Evolutionary conservation across 2,797 vertebrate species (phyloP).

Genomic region (Novumbra hubbsi): DNA sequence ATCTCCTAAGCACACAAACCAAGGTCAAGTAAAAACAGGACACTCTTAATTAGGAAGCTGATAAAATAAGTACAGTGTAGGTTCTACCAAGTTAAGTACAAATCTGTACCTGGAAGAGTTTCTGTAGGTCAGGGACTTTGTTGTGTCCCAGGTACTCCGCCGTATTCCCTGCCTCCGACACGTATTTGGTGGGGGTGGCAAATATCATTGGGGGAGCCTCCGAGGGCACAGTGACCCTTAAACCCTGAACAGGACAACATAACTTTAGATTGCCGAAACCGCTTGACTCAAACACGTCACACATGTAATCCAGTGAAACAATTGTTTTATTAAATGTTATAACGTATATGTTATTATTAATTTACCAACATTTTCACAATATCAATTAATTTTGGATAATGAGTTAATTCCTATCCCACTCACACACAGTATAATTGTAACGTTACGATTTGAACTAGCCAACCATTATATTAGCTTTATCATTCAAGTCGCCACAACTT

Average conservation of each 20-base stretch:
- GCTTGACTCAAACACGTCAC: not conserved
- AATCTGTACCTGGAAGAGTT: slow-evolving; percentile 81
- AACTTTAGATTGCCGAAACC: not conserved
- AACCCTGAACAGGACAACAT: slow-evolving; percentile 64
- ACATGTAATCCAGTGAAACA: too few relatives aligned
- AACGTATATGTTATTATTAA: too few relatives aligned
- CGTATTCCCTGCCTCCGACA: slow-evolving; percentile 55
- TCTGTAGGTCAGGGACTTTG: slow-evolving; percentile 83
- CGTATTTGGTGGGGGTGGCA: slow-evolving; percentile 76
- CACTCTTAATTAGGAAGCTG: not conserved
- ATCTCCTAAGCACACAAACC: not conserved
- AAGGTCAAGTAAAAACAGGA: not conserved
- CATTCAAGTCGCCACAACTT: too few relatives aligned
- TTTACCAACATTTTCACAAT: too few relatives aligned
- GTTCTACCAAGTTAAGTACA: not conserved
- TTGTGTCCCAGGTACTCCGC: slow-evolving; percentile 72
- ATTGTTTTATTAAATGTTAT: too few relatives aligned
- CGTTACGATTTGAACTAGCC: too few relatives aligned
- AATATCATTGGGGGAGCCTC: slow-evolving; percentile 73
- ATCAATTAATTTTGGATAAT: too few relatives aligned
- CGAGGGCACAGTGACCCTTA: slow-evolving; percentile 71
- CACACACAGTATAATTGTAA: too few relatives aligned
- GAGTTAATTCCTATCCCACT: too few relatives aligned
- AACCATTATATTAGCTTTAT: too few relatives aligned
- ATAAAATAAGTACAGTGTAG: not conserved